Base-by-base conservation (phyloP, 2,888 invertebrate species). In the Ichneumoninae sp. region DNA sequence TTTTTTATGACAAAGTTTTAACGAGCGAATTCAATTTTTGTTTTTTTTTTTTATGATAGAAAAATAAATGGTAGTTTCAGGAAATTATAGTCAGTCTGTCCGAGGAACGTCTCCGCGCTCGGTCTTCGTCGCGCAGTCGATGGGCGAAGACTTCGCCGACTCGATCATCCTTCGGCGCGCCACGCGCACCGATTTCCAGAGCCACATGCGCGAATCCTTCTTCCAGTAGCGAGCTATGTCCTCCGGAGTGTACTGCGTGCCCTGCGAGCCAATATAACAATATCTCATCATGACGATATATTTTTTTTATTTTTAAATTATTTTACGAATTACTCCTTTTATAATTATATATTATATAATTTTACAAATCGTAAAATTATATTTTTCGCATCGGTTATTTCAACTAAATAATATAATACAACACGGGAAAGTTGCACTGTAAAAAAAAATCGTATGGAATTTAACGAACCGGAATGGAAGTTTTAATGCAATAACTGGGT, bases 191-290 rank as follows among this genome's bases (percentile, higher is more conserved):
- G 93, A 92, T 85, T 95, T 95, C 95, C 95, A 96, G 76, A 96
- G 93, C 94, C 96, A 96, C 94, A 95, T 96, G 89, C 96, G 94
- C 86, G 96, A 96, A 89, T 96, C 96, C 91, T 96, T 96, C 90
- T 96, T 96, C 96, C 96, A 96, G 83, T 95, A 94, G 89, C 94
- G 95, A 0, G 96, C 96, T 81, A 96, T 96, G 90, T 96, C 95
- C 71, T 93, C 94, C 0, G 95, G 93, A 19, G 95, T 94, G 88
- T 95, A 95, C 87, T 92, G 94, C 83, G 94, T 95, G 2, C 96
- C 96, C 90, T 96, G 95, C 26, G 57, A 26, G 57, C 10, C 10
- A 57, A 57, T 13, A 57, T 26, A 44, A 0, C 16, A 44, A 16
- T 16, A 13, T 44, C 13, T 13, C 16, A 16, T 13, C 44, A 13